Evolutionary conservation across 2,888 invertebrate species (phyloP).

Genomic region (Eupelmus urozonus): DNA sequence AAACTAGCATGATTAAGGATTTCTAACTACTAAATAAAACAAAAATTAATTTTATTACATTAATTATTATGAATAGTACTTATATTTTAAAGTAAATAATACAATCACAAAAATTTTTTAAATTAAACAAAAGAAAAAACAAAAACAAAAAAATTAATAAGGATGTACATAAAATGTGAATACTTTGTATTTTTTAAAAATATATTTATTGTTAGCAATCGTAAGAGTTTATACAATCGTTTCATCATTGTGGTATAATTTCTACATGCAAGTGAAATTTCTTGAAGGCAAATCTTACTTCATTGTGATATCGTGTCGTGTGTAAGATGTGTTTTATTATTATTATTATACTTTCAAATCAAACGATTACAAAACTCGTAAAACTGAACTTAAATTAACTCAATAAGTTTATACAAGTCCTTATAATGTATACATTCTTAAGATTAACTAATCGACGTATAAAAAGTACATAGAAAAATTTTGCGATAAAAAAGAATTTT

Average conservation of each 20-base stretch:
- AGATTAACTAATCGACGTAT: slow-evolving; percentile 15
- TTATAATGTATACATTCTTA: slow-evolving; percentile 25
- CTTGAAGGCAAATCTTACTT: slow-evolving; percentile 51
- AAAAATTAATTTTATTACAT: neutral
- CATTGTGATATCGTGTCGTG: slow-evolving; percentile 17
- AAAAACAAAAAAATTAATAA: slow-evolving; percentile 23
- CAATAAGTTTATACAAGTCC: slow-evolving; percentile 46
- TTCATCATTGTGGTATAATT: slow-evolving; percentile 51
- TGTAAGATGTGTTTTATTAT: neutral
- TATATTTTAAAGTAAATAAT: neutral
- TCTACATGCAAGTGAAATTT: slow-evolving; percentile 47
- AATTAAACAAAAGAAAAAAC: slow-evolving; percentile 12
- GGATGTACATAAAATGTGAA: slow-evolving; percentile 39
- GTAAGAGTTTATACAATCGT: slow-evolving; percentile 55
- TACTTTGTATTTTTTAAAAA: slow-evolving; percentile 53
- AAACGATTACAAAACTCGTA: slow-evolving; percentile 48
- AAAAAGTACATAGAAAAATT: neutral
- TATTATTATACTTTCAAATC: slow-evolving; percentile 26
- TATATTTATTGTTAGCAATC: slow-evolving; percentile 58
- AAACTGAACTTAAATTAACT: slow-evolving; percentile 46
- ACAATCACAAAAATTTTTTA: too few species aligned
- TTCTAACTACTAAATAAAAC: slow-evolving; percentile 33
- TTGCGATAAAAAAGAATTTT: neutral
- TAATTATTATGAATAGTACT: slow-evolving; percentile 13
- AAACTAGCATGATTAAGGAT: too few species aligned